Base-by-base conservation (phyloP, 1,140 invertebrate species). In the Acyrthosiphon pisum region DNA sequence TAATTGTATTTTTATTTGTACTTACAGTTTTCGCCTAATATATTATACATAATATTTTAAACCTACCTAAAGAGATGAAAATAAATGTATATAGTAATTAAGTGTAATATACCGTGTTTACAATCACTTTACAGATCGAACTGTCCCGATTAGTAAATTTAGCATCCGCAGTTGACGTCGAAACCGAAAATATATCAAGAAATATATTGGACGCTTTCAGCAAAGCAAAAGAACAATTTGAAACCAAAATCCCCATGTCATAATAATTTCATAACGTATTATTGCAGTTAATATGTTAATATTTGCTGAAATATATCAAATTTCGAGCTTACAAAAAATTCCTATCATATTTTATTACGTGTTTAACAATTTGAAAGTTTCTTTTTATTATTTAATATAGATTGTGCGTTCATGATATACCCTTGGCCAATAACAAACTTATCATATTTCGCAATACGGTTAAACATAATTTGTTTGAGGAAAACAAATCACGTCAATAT, bases 131-230 rank as follows among this genome's bases (percentile, higher is more conserved):
- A 35, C n/a, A 88, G 86, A 37, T 88, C 18, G 46, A 50, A 35
- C 14, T 22, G 48, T 35, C 86, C 22, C 46, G 46, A 37, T 50
- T 88, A 50, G 26, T 88, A 35, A 48, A n/a, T 35, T 26, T 88
- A 30, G 2, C 86, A 9, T 88, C 86, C 6, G 44, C 86, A 9
- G 86, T 88, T 35, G 86, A 88, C 18, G 46, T 30, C 0, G 86
- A 88, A 88, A 88, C 46, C 8, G 46, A 50, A 50, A 88, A 48
- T 35, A 22, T 50, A 48, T n/a, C 86, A n/a, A 48, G 46, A 88
- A 88, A 30, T 50, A 88, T 88, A 88, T 50, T 88, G n/a, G 86
- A 88, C 14, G 46, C 48, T 87, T 41, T 91, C 90, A 48, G 83
- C 4, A 86, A 53, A 30, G 46, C 53, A 37, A 68, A 84, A 30